Evolutionary conservation across 1,140 invertebrate genomes (phyloP).

Genomic region (Diorhabda elongata): DNA sequence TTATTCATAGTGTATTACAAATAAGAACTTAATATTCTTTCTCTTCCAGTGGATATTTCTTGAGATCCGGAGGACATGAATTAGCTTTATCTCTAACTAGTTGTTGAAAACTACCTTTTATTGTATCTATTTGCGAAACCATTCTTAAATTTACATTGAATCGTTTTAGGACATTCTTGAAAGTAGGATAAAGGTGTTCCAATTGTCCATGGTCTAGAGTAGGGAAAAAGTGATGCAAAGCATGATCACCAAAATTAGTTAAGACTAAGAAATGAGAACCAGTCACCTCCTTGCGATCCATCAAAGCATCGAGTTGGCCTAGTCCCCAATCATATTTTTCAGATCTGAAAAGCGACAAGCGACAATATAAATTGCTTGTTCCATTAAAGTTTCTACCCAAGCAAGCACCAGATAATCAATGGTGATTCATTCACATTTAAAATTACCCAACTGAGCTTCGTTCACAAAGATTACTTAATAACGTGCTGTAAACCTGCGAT

Average conservation of each 20-base stretch:
- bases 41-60: neutral
- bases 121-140: constrained; percentile 56
- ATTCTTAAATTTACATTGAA: constrained; percentile 59
- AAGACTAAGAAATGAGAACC: constrained; percentile 63
- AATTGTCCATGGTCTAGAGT: constrained; percentile 73
- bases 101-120: constrained; percentile 67
- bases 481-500: too few relatives aligned
- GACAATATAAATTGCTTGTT: too few relatives aligned
- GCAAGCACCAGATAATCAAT: too few relatives aligned
- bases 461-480: too few relatives aligned
- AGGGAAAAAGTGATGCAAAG: constrained; percentile 77
- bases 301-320: constrained; percentile 69
- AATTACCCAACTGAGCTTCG: too few relatives aligned
- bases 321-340: constrained; percentile 69
- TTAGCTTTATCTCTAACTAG: constrained; percentile 54
- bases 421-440: too few relatives aligned
- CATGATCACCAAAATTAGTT: constrained; percentile 73
- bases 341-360: too few relatives aligned
- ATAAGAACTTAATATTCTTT: too few relatives aligned
- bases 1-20: too few relatives aligned
- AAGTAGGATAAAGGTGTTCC: constrained; percentile 58
- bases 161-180: constrained; percentile 65
- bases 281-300: constrained; percentile 68
- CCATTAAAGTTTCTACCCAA: too few relatives aligned
- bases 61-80: constrained; percentile 15